Conservation (phyloP, 2,888 invertebrate genomes). For the Campoletis raptor region DNA sequence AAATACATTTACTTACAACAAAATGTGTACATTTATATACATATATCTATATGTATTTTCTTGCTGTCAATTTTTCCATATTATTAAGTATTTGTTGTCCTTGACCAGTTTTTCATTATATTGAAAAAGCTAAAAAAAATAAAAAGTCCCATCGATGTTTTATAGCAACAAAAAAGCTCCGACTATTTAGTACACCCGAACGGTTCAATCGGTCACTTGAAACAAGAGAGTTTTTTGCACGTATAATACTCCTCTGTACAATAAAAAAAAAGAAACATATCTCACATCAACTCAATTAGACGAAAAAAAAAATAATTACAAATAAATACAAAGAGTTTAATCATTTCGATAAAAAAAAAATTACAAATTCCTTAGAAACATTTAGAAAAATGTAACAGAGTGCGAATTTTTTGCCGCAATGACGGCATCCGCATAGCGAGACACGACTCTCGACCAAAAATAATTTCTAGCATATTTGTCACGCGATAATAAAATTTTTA, state of each 20-base stretch:
- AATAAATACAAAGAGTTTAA: neutral
- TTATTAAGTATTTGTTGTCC: conserved; percentile 67
- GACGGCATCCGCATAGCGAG: conserved; percentile 55
- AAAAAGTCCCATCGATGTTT: conserved; percentile 56
- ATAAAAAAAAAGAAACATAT: conserved; percentile 6
- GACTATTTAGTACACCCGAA: conserved; percentile 39
- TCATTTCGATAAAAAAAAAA: conserved; percentile 16
- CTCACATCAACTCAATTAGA: neutral
- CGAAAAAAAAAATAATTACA: neutral
- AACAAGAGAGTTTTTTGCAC: conserved; percentile 50
- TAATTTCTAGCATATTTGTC: conserved; percentile 16
- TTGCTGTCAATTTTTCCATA: conserved; percentile 54
- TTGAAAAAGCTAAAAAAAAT: conserved; percentile 41
- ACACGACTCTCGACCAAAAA: conserved; percentile 5
- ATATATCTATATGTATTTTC: conserved; percentile 12
- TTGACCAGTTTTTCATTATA: conserved; percentile 65
- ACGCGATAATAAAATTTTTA: conserved; percentile 26
- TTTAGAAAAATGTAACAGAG: neutral
- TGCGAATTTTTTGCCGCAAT: conserved; percentile 40
- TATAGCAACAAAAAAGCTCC: conserved; percentile 43
- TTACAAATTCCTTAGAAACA: neutral
- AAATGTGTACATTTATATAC: conserved; percentile 29
- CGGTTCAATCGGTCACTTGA: conserved; percentile 31
- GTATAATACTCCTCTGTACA: conserved; percentile 31
- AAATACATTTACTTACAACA: conserved; percentile 46